phyloP scores from a whole-genome alignment of 2,113 vertebrate species.

The Tetraodon nigroviridis region DNA sequence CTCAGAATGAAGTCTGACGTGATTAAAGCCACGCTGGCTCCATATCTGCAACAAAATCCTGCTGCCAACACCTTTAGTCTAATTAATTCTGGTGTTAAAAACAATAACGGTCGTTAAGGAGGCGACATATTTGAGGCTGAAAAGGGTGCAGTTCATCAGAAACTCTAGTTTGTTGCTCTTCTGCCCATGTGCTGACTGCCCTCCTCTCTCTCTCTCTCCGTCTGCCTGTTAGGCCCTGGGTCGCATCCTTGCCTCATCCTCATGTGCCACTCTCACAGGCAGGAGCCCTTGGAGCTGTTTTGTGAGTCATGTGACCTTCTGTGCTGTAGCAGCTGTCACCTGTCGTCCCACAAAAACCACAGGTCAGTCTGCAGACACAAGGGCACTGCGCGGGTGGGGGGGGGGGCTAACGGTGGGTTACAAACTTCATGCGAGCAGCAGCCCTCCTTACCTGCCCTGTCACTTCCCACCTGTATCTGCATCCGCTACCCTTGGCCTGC shows the following conservation, averaged over 20 bases:
- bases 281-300: constrained; percentile 79
- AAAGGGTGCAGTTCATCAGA: neutral
- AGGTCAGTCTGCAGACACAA: constrained; percentile 71
- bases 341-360: constrained; percentile 79
- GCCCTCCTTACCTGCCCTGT: constrained; percentile 50
- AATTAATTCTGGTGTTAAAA: too few species aligned
- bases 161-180: too few species aligned
- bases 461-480: constrained; percentile 60
- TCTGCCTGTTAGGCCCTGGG: constrained; percentile 60
- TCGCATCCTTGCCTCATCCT: constrained; percentile 68
- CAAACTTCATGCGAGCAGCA: constrained; percentile 45
- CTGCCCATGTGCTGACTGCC: neutral
- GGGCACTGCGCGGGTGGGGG: constrained; percentile 45
- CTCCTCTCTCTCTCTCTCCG: neutral
- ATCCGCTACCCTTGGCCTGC: constrained; percentile 59
- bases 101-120: too few species aligned
- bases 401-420: constrained; percentile 47
- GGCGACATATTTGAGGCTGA: too few species aligned
- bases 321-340: constrained; percentile 81
- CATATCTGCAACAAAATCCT: too few species aligned
- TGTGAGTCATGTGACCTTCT: constrained; percentile 80
- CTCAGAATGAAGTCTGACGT: too few species aligned
- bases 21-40: too few species aligned
- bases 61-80: too few species aligned
- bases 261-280: constrained; percentile 75